These are phyloP conservation scores for Pseudochirops corinnae DNA, from an alignment of 2,797 vertebrate genomes.

Conservation along the genomic window DNA sequence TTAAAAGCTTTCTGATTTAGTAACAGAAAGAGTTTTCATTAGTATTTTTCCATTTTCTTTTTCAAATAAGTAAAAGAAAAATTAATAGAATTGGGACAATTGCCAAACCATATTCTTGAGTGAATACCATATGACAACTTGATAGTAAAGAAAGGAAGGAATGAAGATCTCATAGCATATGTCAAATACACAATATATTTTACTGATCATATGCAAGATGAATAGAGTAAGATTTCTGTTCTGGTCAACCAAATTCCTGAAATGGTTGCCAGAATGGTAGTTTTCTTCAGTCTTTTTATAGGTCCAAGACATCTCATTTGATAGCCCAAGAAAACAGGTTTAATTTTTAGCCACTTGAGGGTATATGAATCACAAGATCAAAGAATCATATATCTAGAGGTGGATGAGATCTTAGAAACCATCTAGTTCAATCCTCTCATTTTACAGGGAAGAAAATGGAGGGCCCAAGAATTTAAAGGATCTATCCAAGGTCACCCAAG, in stretches of 20 bases:
- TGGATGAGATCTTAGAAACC: neutral
- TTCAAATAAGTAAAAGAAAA: neutral
- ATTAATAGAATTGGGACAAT: neutral
- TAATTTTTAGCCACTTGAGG: neutral
- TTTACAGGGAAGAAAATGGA: neutral
- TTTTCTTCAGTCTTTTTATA: neutral
- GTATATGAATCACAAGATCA: neutral
- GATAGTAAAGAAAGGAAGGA: neutral
- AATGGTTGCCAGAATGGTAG: neutral
- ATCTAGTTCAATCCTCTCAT: neutral
- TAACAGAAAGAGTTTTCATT: conserved; percentile 11
- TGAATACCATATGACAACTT: neutral
- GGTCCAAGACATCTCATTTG: neutral
- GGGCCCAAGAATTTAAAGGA: neutral
- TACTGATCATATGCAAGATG: neutral
- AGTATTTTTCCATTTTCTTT: neutral
- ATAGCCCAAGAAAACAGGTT: neutral
- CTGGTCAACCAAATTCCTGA: neutral
- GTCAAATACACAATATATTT: neutral
- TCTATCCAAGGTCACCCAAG: neutral
- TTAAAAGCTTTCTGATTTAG: conserved; percentile 12
- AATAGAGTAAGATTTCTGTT: neutral
- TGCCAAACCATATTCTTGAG: neutral
- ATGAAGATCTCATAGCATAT: neutral
- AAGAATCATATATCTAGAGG: neutral